Evolutionary conservation across 1,140 invertebrate species (phyloP).

Genomic region (Leguminivora glycinivorella): DNA sequence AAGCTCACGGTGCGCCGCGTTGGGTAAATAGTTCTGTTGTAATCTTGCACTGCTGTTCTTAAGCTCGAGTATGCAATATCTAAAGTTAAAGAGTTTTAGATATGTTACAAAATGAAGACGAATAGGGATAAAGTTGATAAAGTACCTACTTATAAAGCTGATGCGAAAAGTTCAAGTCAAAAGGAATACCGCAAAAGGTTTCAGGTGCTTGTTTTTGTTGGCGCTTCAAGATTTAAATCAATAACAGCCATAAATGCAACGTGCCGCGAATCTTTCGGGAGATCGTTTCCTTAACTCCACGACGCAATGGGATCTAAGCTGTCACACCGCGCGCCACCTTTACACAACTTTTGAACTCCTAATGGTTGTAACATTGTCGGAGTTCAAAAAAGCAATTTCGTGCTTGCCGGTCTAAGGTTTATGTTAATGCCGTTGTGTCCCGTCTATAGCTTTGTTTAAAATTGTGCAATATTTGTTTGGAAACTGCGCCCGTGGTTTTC

Average conservation of each 20-base stretch:
- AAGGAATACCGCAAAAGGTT: neutral
- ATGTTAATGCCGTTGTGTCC: slow-evolving; percentile 64
- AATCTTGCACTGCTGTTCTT: slow-evolving; percentile 49
- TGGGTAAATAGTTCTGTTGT: slow-evolving; percentile 62
- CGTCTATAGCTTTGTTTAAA: slow-evolving; percentile 74
- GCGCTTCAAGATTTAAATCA: slow-evolving; percentile 24
- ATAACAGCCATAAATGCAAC: slow-evolving; percentile 24
- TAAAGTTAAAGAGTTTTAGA: neutral
- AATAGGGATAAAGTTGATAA: neutral
- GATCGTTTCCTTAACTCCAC: slow-evolving; percentile 46
- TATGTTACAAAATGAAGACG: neutral
- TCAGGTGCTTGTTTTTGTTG: slow-evolving; percentile 12
- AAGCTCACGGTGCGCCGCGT: slow-evolving; percentile 57
- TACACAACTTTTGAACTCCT: slow-evolving; percentile 70
- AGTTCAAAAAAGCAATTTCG: slow-evolving; percentile 78
- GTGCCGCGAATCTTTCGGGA: slow-evolving; percentile 20
- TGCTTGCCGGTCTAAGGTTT: slow-evolving; percentile 57
- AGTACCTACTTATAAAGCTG: neutral
- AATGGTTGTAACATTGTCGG: slow-evolving; percentile 65
- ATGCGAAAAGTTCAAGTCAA: neutral
- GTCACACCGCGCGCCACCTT: slow-evolving; percentile 51
- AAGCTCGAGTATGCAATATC: neutral
- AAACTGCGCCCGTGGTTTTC: slow-evolving; percentile 65
- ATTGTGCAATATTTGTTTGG: slow-evolving; percentile 69
- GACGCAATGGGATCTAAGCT: slow-evolving; percentile 58